These are phyloP conservation scores for Copsychus sechellarum DNA, from an alignment of 2,113 vertebrate species.

Conservation along the genomic window DNA sequence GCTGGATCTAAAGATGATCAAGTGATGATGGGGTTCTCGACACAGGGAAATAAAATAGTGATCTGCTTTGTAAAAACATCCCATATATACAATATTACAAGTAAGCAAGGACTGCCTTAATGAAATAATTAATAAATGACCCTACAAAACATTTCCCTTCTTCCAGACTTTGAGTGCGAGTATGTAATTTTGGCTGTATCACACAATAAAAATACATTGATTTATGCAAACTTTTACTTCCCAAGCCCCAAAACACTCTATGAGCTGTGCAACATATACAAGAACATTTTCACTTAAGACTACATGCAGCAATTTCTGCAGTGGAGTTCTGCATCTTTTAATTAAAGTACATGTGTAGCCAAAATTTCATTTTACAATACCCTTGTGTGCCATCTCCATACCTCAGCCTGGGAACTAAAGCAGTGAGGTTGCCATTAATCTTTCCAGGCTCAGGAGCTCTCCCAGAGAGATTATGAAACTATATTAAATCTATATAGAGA, in stretches of 20 bases:
- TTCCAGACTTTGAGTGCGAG: background rate
- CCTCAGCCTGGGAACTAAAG: background rate
- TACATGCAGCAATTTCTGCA: constrained; percentile 19
- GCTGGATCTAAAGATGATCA: background rate
- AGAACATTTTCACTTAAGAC: constrained; percentile 32
- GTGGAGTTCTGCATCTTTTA: constrained; percentile 27
- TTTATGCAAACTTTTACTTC: constrained; percentile 38
- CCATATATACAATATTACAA: background rate
- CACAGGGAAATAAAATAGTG: background rate
- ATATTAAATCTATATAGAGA: background rate
- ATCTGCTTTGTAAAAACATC: constrained; percentile 10
- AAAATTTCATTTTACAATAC: constrained; percentile 37
- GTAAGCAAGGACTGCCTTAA: background rate
- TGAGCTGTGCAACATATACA: constrained; percentile 4
- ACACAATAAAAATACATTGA: constrained; percentile 4
- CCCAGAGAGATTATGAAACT: background rate
- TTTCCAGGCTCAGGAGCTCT: background rate
- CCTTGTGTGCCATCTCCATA: background rate
- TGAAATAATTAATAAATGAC: background rate
- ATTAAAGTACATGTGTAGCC: constrained; percentile 39
- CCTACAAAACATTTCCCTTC: background rate
- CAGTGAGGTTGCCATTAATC: background rate
- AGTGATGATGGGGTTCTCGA: background rate
- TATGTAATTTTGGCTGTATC: background rate
- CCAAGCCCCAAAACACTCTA: constrained; percentile 55